These are phyloP conservation scores for Tineola bisselliella DNA, from an alignment of 2,888 invertebrate species.

Conservation along the genomic window DNA sequence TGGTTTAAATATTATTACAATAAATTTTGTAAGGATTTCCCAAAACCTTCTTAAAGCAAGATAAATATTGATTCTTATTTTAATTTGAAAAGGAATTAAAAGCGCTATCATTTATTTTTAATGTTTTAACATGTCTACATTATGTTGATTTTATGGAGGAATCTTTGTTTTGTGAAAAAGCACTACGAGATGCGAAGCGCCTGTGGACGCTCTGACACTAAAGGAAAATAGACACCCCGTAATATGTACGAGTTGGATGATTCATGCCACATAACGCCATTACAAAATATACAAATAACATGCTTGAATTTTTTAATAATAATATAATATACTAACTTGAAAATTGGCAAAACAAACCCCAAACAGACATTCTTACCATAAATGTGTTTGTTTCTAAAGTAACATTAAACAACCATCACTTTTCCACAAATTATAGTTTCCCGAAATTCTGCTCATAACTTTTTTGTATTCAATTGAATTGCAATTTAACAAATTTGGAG, in stretches of 20 bases:
- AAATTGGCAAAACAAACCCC: neutral
- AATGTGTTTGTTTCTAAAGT: neutral
- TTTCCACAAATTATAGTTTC: neutral
- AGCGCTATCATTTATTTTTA: neutral
- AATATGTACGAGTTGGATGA: slow-evolving; percentile 29
- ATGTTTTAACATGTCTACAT: slow-evolving; percentile 28
- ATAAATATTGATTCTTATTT: neutral
- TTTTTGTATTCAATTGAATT: neutral
- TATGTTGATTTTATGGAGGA: slow-evolving; percentile 46
- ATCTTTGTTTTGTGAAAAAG: slow-evolving; percentile 50
- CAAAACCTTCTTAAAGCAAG: too few species aligned
- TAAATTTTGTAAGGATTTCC: too few species aligned
- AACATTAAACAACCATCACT: neutral
- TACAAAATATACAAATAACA: slow-evolving; percentile 8
- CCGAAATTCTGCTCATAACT: neutral
- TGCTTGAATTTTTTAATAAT: neutral
- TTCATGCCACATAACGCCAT: slow-evolving; percentile 27
- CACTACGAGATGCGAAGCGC: slow-evolving; percentile 33
- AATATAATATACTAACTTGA: neutral
- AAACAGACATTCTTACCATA: neutral
- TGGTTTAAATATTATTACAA: too few species aligned
- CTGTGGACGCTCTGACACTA: slow-evolving; percentile 36
- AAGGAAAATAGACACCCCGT: slow-evolving; percentile 53
- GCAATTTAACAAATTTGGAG: neutral
- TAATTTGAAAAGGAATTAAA: neutral